These are phyloP conservation scores for Euphonia xanthogaster DNA, from an alignment of 2,797 vertebrate species.

Conservation along the genomic window DNA sequence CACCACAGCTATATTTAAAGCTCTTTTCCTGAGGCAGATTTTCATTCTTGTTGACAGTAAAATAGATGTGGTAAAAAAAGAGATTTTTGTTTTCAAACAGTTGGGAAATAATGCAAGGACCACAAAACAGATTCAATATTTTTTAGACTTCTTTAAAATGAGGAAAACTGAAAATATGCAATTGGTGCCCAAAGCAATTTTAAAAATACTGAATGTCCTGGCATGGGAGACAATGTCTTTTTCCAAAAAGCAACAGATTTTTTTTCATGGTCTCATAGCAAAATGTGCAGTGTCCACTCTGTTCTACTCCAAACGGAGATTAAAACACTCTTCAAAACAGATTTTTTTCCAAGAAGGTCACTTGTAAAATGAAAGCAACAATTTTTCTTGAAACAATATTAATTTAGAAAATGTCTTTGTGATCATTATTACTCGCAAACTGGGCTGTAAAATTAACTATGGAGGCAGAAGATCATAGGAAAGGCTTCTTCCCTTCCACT, in stretches of 20 bases:
- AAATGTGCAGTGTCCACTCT: neutral
- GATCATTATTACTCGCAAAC: neutral
- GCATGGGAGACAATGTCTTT: neutral
- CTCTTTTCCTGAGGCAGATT: neutral
- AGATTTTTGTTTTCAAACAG: neutral
- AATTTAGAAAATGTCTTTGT: neutral
- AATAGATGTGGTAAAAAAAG: neutral
- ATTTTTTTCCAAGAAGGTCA: neutral
- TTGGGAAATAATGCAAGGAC: neutral
- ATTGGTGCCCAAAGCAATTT: neutral
- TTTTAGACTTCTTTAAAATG: neutral
- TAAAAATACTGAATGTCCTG: neutral
- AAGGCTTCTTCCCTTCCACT: neutral
- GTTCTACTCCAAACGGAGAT: neutral
- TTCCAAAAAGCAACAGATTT: neutral
- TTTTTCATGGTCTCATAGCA: neutral
- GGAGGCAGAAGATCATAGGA: neutral
- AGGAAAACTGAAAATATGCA: neutral
- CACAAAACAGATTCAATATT: neutral
- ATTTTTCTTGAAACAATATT: neutral
- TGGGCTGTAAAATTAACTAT: neutral
- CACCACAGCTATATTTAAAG: neutral
- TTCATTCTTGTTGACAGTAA: constrained; percentile 9
- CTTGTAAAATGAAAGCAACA: neutral
- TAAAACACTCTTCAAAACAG: neutral